Evolutionary conservation across 2,113 vertebrate species (phyloP), one percentile per base, ranked within the genome.

Genomic region (Bubo bubo): DNA sequence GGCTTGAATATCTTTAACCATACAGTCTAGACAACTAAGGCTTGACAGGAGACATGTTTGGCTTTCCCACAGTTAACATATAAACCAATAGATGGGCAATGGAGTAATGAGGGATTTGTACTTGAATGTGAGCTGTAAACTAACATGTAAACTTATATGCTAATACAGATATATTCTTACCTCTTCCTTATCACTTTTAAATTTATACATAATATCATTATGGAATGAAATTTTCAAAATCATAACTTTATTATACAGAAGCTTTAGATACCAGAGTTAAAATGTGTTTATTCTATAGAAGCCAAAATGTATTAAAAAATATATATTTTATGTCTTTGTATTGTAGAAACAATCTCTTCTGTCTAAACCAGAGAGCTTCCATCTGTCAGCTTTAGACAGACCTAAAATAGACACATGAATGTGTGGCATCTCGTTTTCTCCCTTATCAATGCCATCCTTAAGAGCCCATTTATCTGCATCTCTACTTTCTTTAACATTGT

Each of bases 201-300:
- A 32, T 81, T 68, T 55, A 43, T 45, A 52, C 14, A 19, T 30
- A 49, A 34, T 24, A 8, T 20, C 2, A 4, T n/a, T 39, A n/a
- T 0, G 1, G 32, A 84, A 86, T 21, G 5, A 71, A 45, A 74
- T 41, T 39, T 52, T 75, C 6, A 68, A 79, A 53, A 49, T 21
- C 0, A 1, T 32, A 14, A 5, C 24, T 52, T 28, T 72, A 0
- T 83, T 58, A n/a, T 16, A 62, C 3, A 1, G 19, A 70, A 64
- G 14, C 0, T 79, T 68, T 45, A 71, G 8, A 32, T 18, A 27
- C 1, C 22, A n/a, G 11, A 12, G 14, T 56, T 85, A 63, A 92
- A 75, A 75, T 23, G 2, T 24, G 8, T 66, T 63, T 60, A 41
- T 60, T 79, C n/a, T 37, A 15, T 9, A 22, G 35, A 73, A 59